Evolutionary conservation across 2,797 vertebrate genomes (phyloP).

Genomic region (Melanogrammus aeglefinus): DNA sequence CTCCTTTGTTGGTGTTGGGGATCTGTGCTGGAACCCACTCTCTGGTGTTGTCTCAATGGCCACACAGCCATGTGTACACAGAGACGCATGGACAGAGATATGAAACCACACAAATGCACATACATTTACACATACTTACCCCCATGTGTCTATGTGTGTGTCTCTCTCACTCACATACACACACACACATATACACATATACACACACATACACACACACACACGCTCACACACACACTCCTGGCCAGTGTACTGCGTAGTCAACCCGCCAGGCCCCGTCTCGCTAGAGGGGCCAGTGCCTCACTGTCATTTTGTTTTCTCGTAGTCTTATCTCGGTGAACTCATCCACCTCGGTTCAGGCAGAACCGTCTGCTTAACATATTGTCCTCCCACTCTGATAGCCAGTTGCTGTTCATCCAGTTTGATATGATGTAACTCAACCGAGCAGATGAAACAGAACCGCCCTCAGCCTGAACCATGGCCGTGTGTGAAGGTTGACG

Average conservation of each 20-base stretch:
- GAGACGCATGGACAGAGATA: neutral
- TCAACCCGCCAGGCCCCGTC: slow-evolving; percentile 51
- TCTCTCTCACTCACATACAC: neutral
- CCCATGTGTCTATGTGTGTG: neutral
- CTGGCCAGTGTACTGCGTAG: neutral
- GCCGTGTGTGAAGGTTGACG: too few relatives aligned
- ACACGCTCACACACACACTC: neutral
- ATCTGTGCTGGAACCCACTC: neutral
- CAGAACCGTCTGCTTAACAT: slow-evolving; percentile 17
- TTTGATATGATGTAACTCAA: neutral
- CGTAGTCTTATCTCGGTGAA: slow-evolving; percentile 27
- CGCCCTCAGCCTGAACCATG: too few relatives aligned
- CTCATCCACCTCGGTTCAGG: slow-evolving; percentile 18
- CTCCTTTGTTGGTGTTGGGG: neutral
- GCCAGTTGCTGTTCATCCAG: neutral
- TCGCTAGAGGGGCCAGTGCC: slow-evolving; percentile 36
- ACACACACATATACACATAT: neutral
- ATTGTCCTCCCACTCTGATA: slow-evolving; percentile 25
- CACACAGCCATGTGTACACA: neutral
- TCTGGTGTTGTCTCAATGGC: neutral
- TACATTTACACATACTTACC: neutral
- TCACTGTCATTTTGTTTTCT: slow-evolving; percentile 41
- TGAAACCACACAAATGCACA: neutral
- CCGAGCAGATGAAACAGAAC: neutral
- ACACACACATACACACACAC: neutral